Base-by-base conservation (phyloP, 2,797 vertebrate genomes). In the Poeciliopsis presidionis region DNA sequence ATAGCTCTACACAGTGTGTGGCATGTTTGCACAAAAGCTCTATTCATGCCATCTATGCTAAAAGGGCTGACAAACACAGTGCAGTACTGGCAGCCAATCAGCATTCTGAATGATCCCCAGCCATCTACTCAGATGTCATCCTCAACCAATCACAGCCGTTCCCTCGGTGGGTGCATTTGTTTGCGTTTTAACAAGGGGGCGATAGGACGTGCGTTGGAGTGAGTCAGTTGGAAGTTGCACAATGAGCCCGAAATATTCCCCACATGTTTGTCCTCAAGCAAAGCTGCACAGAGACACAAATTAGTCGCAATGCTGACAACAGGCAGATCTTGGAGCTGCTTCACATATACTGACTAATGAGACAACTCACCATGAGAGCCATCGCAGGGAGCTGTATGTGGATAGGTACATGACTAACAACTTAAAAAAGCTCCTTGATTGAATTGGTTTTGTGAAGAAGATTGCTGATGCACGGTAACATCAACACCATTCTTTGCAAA, bases 71-170 rank as follows among this genome's bases (percentile, higher is more conserved):
- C 36, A 79, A 88, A 81, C 91, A 77, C 90, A 76, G 84, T 79
- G 81, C 77, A 77, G 73, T 7, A 67, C 8, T 59, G 80, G 16
- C 85, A 87, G 88, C 92, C 93, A 94, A 93, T 94, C 73, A 75
- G 79, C 67, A 72, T 22, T 46, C 81, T 57, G 45, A 75, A 81
- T 83, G 1, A 84, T 65, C 75, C 78, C 77, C 12, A 25, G 78
- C 80, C 86, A 83, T 77, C 74, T 74, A 87, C 90, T 94, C 91
- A 94, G 88, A 92, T 94, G 92, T 92, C 78, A 80, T 74, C 90
- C 61, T 87, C 41, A 36, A 72, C 92, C 92, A 93, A 92, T 93
- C 83, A 61, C 65, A 72, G 82, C 69, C 0, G 1, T 63, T 78
- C 39, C 73, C 67, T 74, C 18, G 0, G 57, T 67, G 63, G 73